A percentile compares a stretch with the other conserved stretches of the same genome.
Evolutionary conservation across 2,888 invertebrate species (phyloP).

Genomic region (Nebria brevicollis): DNA sequence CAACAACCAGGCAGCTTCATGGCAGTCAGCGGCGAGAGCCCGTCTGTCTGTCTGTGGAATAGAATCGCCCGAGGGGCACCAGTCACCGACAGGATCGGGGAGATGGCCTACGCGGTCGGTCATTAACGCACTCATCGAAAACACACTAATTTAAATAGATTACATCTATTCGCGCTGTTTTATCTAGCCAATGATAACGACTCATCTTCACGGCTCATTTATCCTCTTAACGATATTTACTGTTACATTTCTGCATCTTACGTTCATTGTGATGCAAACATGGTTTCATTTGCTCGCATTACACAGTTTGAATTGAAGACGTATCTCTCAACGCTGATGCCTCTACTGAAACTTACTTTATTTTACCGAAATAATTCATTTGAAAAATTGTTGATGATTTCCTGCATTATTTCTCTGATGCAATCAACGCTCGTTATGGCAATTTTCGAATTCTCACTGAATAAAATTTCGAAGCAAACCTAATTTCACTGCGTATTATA

Average conservation of each 20-base stretch:
- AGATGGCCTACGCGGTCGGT: neutral
- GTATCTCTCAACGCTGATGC: no score
- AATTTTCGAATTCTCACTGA: no score
- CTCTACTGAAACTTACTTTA: no score
- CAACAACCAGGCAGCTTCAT: neutral
- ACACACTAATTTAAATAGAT: conserved; percentile 8
- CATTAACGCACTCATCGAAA: conserved; percentile 9
- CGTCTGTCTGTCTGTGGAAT: conserved; percentile 17
- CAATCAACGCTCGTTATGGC: no score
- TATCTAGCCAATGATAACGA: neutral
- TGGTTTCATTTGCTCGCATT: neutral
- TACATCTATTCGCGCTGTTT: neutral
- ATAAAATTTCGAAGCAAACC: no score
- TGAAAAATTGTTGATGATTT: no score
- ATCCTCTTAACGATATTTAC: neutral
- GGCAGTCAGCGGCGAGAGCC: neutral
- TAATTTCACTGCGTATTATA: no score
- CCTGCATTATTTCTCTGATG: no score
- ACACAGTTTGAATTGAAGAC: neutral
- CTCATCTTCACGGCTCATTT: neutral
- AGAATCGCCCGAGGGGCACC: neutral
- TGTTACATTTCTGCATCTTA: neutral
- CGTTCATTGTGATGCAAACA: neutral
- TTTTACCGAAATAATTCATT: no score
- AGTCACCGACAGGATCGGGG: neutral